phyloP scores from a whole-genome alignment of 2,113 vertebrate species.

The Ammospiza caudacuta region DNA sequence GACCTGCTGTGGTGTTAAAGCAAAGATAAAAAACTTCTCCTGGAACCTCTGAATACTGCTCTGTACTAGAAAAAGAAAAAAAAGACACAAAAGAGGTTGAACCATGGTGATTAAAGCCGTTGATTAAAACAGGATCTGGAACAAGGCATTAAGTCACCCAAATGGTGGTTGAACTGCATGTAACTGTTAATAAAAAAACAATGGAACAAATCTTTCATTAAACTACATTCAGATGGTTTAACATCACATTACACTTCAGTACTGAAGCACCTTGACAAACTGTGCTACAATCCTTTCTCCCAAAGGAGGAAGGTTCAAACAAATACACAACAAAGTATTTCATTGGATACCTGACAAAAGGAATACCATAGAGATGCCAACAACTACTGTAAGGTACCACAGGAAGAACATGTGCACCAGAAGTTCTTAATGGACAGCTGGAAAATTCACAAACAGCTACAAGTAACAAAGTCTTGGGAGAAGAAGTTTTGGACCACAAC shows the following conservation, averaged over 20 bases:
- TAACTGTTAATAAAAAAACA: neutral
- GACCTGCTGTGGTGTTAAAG: slow-evolving; percentile 96
- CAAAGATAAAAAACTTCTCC: slow-evolving; percentile 98
- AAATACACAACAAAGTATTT: neutral
- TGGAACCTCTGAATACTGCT: slow-evolving; percentile 92
- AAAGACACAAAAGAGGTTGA: slow-evolving; percentile 11
- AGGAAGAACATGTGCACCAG: neutral
- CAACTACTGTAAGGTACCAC: neutral
- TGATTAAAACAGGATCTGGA: neutral
- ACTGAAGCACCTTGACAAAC: neutral
- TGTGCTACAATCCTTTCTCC: neutral
- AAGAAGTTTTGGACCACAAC: neutral
- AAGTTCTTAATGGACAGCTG: neutral
- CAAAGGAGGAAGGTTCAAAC: neutral
- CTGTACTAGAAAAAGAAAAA: slow-evolving; percentile 74
- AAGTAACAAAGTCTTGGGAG: neutral
- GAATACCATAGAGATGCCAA: neutral
- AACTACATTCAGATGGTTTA: neutral
- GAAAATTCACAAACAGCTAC: neutral
- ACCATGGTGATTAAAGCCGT: neutral
- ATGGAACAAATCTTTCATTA: neutral
- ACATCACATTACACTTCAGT: neutral
- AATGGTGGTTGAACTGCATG: neutral
- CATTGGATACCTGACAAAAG: neutral
- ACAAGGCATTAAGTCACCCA: neutral